phyloP scores from a whole-genome alignment of 2,888 invertebrate genomes.

The Helleia helle region DNA sequence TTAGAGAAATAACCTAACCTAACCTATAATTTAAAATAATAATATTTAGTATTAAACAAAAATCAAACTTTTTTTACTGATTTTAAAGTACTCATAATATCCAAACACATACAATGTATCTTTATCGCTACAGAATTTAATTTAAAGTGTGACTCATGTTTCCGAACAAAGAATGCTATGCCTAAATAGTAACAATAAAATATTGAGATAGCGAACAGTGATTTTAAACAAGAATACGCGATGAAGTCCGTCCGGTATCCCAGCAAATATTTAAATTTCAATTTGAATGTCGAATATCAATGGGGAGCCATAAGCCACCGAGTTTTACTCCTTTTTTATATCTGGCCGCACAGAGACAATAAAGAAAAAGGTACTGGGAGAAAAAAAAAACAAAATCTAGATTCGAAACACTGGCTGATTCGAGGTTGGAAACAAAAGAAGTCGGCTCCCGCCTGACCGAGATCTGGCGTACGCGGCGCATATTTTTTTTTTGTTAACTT shows the following conservation, averaged over 20 bases:
- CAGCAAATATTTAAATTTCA: constrained; percentile 74
- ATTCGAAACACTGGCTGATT: constrained; percentile 72
- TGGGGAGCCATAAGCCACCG: constrained; percentile 74
- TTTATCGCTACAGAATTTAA: no score
- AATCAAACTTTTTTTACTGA: no score
- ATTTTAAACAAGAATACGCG: constrained; percentile 57
- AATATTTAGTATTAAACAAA: no score
- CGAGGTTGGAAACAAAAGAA: constrained; percentile 69
- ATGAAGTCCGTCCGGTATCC: constrained; percentile 58
- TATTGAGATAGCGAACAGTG: constrained; percentile 59
- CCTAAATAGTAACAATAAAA: constrained; percentile 45
- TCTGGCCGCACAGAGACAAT: constrained; percentile 63
- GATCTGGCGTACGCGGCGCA: constrained; percentile 67
- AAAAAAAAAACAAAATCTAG: constrained; percentile 61
- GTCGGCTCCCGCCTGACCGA: constrained; percentile 69
- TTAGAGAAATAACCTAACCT: no score
- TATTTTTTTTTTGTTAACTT: constrained; percentile 49
- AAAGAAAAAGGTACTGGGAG: constrained; percentile 60
- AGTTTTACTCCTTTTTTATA: constrained; percentile 47
- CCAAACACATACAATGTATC: no score
- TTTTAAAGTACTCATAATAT: no score
- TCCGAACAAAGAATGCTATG: background rate
- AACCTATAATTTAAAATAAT: no score
- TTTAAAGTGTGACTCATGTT: constrained; percentile 6
- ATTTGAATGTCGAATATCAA: constrained; percentile 73